phyloP scores from a whole-genome alignment of 2,797 vertebrate species.

The Lagocephalus sceleratus region DNA sequence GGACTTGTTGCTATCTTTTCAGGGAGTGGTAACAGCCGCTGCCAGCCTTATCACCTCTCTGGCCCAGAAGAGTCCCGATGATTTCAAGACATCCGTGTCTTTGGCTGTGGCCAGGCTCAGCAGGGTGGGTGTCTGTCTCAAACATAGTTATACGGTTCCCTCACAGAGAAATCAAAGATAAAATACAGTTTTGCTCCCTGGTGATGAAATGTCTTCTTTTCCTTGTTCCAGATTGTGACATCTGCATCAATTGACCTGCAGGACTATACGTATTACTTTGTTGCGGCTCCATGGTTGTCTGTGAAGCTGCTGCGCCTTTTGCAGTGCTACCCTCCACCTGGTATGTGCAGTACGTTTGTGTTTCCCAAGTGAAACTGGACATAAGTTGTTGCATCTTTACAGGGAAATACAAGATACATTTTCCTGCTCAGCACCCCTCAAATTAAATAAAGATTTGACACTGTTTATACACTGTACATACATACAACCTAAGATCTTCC shows the following conservation, averaged over 20 bases:
- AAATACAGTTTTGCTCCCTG: not conserved
- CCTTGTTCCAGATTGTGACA: conserved; percentile 84
- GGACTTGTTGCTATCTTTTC: too few relatives aligned
- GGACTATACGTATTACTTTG: conserved; percentile 98
- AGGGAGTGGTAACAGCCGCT: conserved; percentile 91
- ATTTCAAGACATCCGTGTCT: conserved; percentile 92
- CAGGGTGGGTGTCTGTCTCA: conserved; percentile 73
- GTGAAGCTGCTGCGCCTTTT: conserved; percentile 91
- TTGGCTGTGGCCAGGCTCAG: conserved; percentile 91
- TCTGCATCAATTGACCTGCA: conserved; percentile 94
- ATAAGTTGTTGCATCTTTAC: too few relatives aligned
- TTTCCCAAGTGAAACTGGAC: too few relatives aligned
- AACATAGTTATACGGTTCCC: rapidly evolving
- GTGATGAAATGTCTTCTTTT: not conserved
- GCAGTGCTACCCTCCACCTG: conserved; percentile 94
- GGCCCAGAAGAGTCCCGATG: conserved; percentile 90
- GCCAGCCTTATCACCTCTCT: conserved; percentile 89
- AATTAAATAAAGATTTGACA: too few relatives aligned
- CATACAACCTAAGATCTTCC: too few relatives aligned
- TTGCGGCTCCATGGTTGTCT: conserved; percentile 94
- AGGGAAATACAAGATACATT: too few relatives aligned
- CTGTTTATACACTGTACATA: too few relatives aligned
- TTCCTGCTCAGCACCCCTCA: too few relatives aligned
- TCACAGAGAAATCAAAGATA: not conserved
- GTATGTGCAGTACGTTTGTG: conserved; percentile 25